Percentiles rank a stretch among this genome's conserved stretches.
Conservation (phyloP, 2,797 vertebrate genomes). For the Triplophysa bombifrons region DNA sequence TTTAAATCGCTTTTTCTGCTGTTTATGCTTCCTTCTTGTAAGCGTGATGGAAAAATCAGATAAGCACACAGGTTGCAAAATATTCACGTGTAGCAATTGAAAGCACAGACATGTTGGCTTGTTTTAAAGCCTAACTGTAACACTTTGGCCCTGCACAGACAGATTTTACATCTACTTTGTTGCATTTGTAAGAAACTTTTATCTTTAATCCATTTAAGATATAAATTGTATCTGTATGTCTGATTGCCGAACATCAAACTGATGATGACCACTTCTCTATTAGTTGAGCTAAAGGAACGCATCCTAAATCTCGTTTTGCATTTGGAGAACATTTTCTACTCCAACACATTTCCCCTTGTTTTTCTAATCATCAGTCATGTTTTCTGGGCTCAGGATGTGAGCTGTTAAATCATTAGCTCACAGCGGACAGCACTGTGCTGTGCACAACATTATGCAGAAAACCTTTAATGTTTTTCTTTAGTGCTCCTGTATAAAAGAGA, state of each 20-base stretch:
- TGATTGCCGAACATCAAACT: no score
- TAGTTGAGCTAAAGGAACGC: neutral
- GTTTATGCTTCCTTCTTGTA: constrained; percentile 11
- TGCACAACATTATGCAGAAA: constrained; percentile 15
- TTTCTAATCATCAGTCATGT: neutral
- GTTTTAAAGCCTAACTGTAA: neutral
- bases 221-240: no score
- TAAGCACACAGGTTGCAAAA: constrained; percentile 1
- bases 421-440: constrained; percentile 4
- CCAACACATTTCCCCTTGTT: constrained; percentile 15
- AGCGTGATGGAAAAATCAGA: constrained; percentile 31
- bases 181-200: no score
- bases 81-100: neutral
- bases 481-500: constrained; percentile 16
- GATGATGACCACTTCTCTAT: no score
- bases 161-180: no score
- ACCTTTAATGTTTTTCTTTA: constrained; percentile 19
- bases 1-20: constrained; percentile 1
- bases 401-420: constrained; percentile 46
- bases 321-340: neutral
- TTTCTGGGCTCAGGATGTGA: constrained; percentile 35
- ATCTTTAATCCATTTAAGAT: no score
- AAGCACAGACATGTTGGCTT: neutral
- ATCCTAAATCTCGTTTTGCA: neutral
- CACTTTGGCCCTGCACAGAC: neutral